These are phyloP conservation scores for Lucilia cuprina DNA, from an alignment of 1,140 invertebrate genomes.

Conservation along the genomic window DNA sequence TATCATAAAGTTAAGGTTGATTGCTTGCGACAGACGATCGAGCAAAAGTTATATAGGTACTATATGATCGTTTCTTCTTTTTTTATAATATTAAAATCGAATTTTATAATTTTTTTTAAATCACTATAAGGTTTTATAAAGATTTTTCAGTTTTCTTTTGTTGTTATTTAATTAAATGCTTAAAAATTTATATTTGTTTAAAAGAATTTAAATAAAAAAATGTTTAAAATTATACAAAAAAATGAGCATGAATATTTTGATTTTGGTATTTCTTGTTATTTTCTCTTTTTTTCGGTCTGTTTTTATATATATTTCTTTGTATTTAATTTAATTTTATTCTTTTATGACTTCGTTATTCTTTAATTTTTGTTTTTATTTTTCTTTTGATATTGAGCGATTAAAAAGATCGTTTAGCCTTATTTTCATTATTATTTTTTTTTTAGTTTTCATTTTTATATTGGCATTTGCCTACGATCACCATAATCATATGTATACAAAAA, in stretches of 20 bases:
- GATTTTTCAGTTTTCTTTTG: neutral
- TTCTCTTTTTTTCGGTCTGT: neutral
- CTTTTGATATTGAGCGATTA: constrained; percentile 34
- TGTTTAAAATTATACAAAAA: neutral
- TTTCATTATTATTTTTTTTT: constrained; percentile 36
- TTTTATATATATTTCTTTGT: neutral
- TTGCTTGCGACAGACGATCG: neutral
- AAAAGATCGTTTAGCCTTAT: constrained; percentile 6
- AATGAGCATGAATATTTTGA: neutral
- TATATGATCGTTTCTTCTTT: neutral
- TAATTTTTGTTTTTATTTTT: neutral
- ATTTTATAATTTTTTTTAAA: neutral
- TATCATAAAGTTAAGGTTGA: neutral
- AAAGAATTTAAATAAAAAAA: neutral
- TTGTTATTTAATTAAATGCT: no score
- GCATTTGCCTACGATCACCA: neutral
- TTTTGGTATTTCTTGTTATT: neutral
- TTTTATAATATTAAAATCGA: neutral
- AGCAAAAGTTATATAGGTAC: neutral
- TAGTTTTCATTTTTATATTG: neutral
- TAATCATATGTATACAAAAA: neutral
- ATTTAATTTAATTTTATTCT: neutral
- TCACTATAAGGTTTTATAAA: neutral
- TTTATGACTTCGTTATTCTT: neutral
- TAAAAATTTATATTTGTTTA: neutral